These are phyloP conservation scores for Hypena proboscidalis DNA, from an alignment of 2,888 invertebrate genomes.

Conservation along the genomic window DNA sequence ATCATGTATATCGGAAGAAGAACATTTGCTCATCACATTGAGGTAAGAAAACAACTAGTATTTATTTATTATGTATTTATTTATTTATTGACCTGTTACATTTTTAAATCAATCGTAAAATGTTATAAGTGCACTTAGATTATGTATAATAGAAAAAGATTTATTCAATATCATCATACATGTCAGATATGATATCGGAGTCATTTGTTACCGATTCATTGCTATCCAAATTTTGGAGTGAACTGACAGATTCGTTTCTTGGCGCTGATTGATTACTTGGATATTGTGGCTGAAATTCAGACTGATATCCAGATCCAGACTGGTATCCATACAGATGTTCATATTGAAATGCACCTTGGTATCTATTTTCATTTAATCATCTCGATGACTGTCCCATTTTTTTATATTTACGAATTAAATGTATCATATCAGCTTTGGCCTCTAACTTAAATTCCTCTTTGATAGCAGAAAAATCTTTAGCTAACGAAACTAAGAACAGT, in stretches of 20 bases:
- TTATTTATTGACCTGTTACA: slow-evolving; percentile 6
- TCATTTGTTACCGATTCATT: slow-evolving; percentile 19
- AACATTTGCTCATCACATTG: slow-evolving; percentile 16
- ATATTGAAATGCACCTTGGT: slow-evolving; percentile 5
- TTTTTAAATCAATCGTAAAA: not conserved
- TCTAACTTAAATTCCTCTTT: slow-evolving; percentile 14
- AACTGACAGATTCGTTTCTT: slow-evolving; percentile 13
- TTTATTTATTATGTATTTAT: slow-evolving; percentile 4
- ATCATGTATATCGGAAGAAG: slow-evolving; percentile 19
- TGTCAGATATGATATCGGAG: slow-evolving; percentile 19
- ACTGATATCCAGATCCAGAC: slow-evolving; percentile 7
- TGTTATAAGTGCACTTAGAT: slow-evolving; percentile 13
- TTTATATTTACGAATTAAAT: slow-evolving; percentile 3
- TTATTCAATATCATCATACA: slow-evolving; percentile 22
- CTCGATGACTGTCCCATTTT: slow-evolving; percentile 4
- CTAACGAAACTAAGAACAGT: slow-evolving; percentile 15
- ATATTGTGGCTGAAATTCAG: not conserved
- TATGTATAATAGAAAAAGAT: slow-evolving; percentile 15
- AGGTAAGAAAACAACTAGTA: slow-evolving; percentile 15
- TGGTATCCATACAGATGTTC: slow-evolving; percentile 8
- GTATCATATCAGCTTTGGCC: not conserved
- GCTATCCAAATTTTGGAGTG: slow-evolving; percentile 19
- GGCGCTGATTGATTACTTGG: slow-evolving; percentile 12
- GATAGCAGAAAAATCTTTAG: slow-evolving; percentile 16
- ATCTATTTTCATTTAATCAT: slow-evolving; percentile 8